Base-by-base conservation (phyloP, 2,888 invertebrate genomes). In the Eilema depressum region DNA sequence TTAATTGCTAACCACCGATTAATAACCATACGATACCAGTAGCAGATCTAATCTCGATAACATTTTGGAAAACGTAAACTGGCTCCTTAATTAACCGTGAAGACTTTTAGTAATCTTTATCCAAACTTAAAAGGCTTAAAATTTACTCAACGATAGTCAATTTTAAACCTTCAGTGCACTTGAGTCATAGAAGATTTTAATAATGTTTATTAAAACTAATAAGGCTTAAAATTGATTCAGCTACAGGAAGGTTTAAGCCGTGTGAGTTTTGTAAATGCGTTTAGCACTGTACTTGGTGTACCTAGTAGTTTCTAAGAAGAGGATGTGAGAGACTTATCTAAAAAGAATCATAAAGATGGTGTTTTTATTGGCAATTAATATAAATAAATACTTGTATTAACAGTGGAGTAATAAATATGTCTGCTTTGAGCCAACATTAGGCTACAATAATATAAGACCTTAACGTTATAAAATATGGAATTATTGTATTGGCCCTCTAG, bases 1-100 rank as follows among this genome's bases (percentile, higher is more conserved):
- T 93, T 93, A 92, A 93, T 93, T 93, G 89, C 89, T 75, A 72
- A 68, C 75, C 68, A 77, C 73, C 83, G 83, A 88, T 89, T 91
- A 87, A 88, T 89, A 83, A 82, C 75, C 81, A 75, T 84, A 83
- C 85, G 86, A 87, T 83, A 82, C 83, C 88, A 83, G 91, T 88
- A 91, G 90, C 88, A 80, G 83, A 84, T 85, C 83, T 84, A 83
- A 87, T 89, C 86, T 84, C 81, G 78, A 83, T 81, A 82, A 80
- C 83, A 81, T 82, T 86, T 88, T 84, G 84, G 83, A 85, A 83
- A 85, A 83, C 66, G 70, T 83, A 68, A 79, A 74, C 66, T 72
- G 68, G 68, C 67, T 37, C 68, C 33, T 84, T 85, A 77, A 81
- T 81, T 76, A 75, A 71, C 76, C 78, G 76, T 80, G 82, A 76